Evolutionary conservation across 2,888 invertebrate genomes (phyloP), one percentile per base, ranked within the genome.

Genomic region (Laothoe populi): DNA sequence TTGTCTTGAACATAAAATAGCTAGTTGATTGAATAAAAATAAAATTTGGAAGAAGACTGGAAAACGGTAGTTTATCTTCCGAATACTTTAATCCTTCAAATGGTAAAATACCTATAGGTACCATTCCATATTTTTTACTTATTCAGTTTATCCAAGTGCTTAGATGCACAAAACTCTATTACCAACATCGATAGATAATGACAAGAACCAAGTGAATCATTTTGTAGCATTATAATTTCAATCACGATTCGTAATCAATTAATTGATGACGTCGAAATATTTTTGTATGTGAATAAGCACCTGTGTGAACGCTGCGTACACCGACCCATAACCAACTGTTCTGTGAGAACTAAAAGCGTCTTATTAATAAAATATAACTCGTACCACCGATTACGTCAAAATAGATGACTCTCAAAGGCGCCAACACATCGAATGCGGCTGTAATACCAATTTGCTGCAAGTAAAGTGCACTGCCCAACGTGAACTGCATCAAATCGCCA

Each of bases 321-420:
- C 49, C 31, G 26, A 16, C 49, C 46, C 38, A 40, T 57, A 59
- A 60, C 19, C 44, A 42, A 49, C 68, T 70, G 67, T 63, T 68
- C 64, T 77, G 77, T 84, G 84, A 74, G 82, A 83, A 82, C 75
- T 73, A 67, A 66, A 74, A 72, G 69, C 66, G 67, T 63, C 66
- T 67, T 68, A 82, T 84, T 77, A 81, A 82, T 82, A 83, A 84
- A 82, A 83, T 80, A 85, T 82, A 73, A 71, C 78, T 78, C 83
- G 84, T 86, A 74, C 70, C 67, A 64, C 57, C 74, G 72, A 73
- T 77, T 78, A 80, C 76, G 72, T 76, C 70, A 75, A 78, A 72
- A 72, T 73, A 71, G 76, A 77, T 71, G 74, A 72, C 76, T 73
- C 76, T 74, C 69, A 73, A 77, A 76, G 84, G 85, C 84, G 84